Evolutionary conservation across 2,888 invertebrate species (phyloP).

Genomic region (Nowickia ferox): DNA sequence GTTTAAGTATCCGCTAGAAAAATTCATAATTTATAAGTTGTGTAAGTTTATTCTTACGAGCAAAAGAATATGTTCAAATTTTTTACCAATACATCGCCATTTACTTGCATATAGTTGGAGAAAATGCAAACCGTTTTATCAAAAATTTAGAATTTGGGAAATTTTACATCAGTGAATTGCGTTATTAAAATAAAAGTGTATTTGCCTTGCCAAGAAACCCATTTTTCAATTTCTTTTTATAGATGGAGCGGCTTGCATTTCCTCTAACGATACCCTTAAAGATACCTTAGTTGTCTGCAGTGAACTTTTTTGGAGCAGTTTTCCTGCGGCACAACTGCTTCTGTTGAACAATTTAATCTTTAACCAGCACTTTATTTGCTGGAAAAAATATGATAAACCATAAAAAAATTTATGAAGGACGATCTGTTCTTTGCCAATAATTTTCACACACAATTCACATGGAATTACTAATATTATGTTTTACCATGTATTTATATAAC

Average conservation of each 20-base stretch:
- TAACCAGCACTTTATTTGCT: conserved; percentile 34
- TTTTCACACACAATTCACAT: conserved; percentile 39
- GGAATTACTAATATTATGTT: not conserved
- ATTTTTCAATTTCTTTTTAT: no score
- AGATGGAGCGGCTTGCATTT: no score
- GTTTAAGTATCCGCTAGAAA: conserved; percentile 60
- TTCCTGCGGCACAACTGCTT: conserved; percentile 1
- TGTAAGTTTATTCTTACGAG: conserved; percentile 12
- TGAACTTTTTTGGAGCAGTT: conserved; percentile 15
- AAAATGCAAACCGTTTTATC: no score
- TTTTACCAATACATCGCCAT: not conserved
- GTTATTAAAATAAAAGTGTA: no score
- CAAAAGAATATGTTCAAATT: conserved; percentile 15
- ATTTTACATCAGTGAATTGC: no score
- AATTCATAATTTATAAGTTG: conserved; percentile 65
- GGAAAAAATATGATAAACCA: not conserved
- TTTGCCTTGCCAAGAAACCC: no score
- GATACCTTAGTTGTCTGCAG: not conserved
- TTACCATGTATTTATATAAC: not conserved
- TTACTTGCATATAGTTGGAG: not conserved
- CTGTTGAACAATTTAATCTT: conserved; percentile 58
- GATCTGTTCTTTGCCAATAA: conserved; percentile 35
- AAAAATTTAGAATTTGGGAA: no score
- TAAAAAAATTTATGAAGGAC: conserved; percentile 8
- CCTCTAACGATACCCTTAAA: not conserved